Base-by-base conservation (phyloP, 2,888 invertebrate species). In the Melanargia galathea region DNA sequence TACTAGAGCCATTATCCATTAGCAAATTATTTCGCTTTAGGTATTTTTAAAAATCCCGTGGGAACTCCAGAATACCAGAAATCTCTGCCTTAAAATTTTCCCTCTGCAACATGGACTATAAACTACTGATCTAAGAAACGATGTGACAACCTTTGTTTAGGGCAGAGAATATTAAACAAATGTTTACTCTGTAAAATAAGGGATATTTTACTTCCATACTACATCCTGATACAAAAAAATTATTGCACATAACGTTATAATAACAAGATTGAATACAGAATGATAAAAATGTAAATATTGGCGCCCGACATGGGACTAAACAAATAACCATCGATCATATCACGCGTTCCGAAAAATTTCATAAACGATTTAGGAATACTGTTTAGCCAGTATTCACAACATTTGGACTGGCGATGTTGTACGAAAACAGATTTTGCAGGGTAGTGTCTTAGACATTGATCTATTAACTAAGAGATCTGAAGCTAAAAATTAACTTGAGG, bases 211-310 rank as follows among this genome's bases (percentile, higher is more conserved):
- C 13, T 26, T 26, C 8, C 8, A 30, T 33, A 18, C 18, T 43
- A 18, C 16, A 16, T 30, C 30, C 18, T 49, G 16, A 10, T 30
- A 33, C 13, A 20, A 10, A 49, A 2, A 30, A 30, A 51, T 10
- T 30, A 30, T 10, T 30, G 11, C 30, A 18, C n/a, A 16, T 49
- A 49, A 18, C 26, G 8, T 10, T 49, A 49, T 30, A 30, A 49
- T 30, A 49, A 49, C 49, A 49, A 10, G 49, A 30, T 49, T 49
- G 30, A 49, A 49, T 49, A 49, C 49, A 49, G 16, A 30, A 30
- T 49, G 49, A 26, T 49, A 49, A 30, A 16, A 49, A 49, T 49
- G 49, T 49, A 49, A 49, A 49, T 49, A 49, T 49, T 49, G 30
- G 49, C 49, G 16, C 30, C 30, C 49, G 26, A 49, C 30, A n/a